phyloP scores from a whole-genome alignment of 2,113 vertebrate genomes.

The Cebus imitator region DNA sequence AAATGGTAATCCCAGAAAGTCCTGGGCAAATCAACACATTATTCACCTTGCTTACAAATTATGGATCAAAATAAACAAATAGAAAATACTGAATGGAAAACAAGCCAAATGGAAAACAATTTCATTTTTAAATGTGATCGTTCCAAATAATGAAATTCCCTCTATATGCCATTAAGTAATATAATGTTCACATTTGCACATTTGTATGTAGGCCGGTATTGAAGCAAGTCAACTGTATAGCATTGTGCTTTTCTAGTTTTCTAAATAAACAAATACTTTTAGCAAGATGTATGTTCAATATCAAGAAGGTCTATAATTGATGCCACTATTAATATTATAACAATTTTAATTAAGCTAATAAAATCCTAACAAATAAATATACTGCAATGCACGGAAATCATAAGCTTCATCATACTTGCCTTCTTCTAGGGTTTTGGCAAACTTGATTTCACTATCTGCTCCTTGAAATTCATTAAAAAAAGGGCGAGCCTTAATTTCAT shows the following conservation, averaged over 20 bases:
- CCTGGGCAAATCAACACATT: neutral
- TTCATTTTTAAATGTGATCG: neutral
- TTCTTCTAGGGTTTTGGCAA: slow-evolving; percentile 97
- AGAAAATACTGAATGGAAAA: neutral
- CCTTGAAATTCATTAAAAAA: slow-evolving; percentile 99
- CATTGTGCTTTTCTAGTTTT: neutral
- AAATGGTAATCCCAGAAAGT: neutral
- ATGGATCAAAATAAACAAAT: neutral
- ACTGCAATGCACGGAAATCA: neutral
- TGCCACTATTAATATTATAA: neutral
- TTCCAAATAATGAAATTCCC: neutral
- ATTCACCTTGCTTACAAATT: neutral
- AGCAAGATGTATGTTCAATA: neutral
- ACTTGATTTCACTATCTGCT: slow-evolving; percentile 97
- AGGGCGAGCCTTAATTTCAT: slow-evolving; percentile 97
- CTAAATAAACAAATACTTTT: neutral
- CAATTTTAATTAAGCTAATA: neutral
- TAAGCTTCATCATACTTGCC: slow-evolving; percentile 84
- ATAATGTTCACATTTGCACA: neutral
- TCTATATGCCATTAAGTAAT: neutral
- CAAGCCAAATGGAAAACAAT: neutral
- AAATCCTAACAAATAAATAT: neutral
- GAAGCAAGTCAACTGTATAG: neutral
- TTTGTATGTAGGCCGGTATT: neutral
- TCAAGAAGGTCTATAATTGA: neutral